Percentiles rank a stretch among this genome's conserved stretches.
phyloP scores from a whole-genome alignment of 2,113 vertebrate genomes.

The Corythornis madagascariensis region DNA sequence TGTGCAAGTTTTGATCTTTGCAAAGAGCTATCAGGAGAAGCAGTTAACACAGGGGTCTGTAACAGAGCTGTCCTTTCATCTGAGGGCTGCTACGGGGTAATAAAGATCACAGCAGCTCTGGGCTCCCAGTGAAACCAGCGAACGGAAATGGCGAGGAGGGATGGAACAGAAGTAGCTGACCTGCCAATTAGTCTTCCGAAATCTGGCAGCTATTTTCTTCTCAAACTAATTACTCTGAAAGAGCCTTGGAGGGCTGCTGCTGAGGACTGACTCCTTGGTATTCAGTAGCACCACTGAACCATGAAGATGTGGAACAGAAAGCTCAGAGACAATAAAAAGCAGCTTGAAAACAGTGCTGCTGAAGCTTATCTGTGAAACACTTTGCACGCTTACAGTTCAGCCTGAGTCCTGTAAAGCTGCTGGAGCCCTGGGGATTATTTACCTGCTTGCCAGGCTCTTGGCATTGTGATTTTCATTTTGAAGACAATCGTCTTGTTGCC shows the following conservation, averaged over 20 bases:
- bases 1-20: not conserved
- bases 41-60: rapidly evolving
- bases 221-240: not conserved
- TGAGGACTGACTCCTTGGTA: not conserved
- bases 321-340: not conserved
- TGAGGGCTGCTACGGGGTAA: not conserved
- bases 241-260: not conserved
- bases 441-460: not conserved
- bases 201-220: not conserved
- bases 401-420: not conserved
- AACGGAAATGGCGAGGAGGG: not conserved
- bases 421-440: not conserved
- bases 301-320: not conserved
- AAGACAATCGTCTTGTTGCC: not conserved
- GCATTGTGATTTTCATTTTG: not conserved
- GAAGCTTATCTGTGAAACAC: not conserved
- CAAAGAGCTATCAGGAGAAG: not conserved
- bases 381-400: not conserved
- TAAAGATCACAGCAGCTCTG: not conserved
- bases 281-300: not conserved
- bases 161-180: not conserved
- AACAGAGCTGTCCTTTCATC: not conserved
- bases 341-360: not conserved
- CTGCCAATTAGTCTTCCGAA: not conserved
- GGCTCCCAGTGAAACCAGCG: not conserved